Conservation (phyloP, 2,113 vertebrate species). For the Syngnathoides biaculeatus region DNA sequence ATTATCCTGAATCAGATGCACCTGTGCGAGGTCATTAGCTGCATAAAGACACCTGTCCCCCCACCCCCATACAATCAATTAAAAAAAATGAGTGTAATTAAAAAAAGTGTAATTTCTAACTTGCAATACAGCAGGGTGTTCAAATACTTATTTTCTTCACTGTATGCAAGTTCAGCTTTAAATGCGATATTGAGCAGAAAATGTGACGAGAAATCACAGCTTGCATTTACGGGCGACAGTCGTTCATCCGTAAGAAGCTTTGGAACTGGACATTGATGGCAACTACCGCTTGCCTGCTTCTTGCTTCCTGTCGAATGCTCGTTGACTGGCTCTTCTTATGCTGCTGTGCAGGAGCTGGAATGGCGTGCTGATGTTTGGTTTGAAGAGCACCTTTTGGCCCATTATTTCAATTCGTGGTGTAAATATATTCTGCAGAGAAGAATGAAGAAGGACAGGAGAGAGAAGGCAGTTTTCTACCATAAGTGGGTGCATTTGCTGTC, state of each 20-base stretch:
- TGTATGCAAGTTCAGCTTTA: background rate
- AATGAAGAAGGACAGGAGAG: slow-evolving; percentile 38
- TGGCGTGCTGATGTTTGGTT: slow-evolving; percentile 57
- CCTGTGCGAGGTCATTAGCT: too few relatives aligned
- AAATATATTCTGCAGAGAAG: slow-evolving; percentile 54
- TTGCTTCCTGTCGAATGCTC: background rate
- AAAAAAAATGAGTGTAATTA: too few relatives aligned
- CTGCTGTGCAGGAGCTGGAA: slow-evolving; percentile 60
- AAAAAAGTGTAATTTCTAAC: too few relatives aligned
- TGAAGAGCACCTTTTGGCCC: slow-evolving; percentile 48
- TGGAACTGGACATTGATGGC: background rate
- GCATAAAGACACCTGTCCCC: too few relatives aligned
- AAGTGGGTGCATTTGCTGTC: slow-evolving; percentile 34
- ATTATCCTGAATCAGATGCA: too few relatives aligned
- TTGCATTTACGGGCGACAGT: background rate
- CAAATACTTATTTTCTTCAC: too few relatives aligned
- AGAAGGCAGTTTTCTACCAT: slow-evolving; percentile 49
- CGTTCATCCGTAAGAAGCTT: background rate
- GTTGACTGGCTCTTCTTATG: background rate
- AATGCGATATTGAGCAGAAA: background rate
- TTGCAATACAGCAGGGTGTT: too few relatives aligned
- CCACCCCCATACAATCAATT: too few relatives aligned
- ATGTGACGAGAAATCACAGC: background rate
- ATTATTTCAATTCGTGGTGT: slow-evolving; percentile 67
- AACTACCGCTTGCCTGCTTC: background rate